Conservation (phyloP, 1,140 invertebrate species). For the Dreissena polymorpha region DNA sequence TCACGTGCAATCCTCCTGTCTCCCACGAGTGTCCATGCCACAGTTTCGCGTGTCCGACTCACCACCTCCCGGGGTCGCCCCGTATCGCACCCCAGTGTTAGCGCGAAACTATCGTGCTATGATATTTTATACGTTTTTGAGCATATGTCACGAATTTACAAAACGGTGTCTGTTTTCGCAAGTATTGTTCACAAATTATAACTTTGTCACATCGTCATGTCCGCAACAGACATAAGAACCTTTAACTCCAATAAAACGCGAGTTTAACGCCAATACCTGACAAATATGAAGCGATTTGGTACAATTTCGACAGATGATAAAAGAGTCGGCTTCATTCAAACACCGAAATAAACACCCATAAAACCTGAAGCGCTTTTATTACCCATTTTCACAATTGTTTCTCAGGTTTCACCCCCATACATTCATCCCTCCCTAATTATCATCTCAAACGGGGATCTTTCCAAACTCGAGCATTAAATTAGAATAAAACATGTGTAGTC, state of each 20-base stretch:
- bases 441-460: slow-evolving; percentile 3
- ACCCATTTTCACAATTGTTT: slow-evolving; percentile 52
- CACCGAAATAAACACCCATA: slow-evolving; percentile 16
- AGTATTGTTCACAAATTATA: slow-evolving; percentile 50
- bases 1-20: no score
- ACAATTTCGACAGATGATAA: slow-evolving; percentile 6
- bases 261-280: slow-evolving; percentile 49
- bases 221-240: background rate
- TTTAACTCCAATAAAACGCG: slow-evolving; percentile 26
- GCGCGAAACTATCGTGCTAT: background rate
- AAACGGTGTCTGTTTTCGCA: slow-evolving; percentile 46
- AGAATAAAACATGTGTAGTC: slow-evolving; percentile 35
- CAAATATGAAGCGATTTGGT: slow-evolving; percentile 44
- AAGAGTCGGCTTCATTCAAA: slow-evolving; percentile 14
- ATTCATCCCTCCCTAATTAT: slow-evolving; percentile 37
- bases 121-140: background rate
- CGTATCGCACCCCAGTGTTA: background rate
- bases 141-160: slow-evolving; percentile 35
- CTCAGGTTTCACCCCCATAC: slow-evolving; percentile 33
- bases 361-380: slow-evolving; percentile 41
- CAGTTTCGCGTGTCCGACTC: no score
- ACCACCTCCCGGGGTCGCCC: no score
- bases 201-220: background rate
- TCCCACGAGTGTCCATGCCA: no score
- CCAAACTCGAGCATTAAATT: slow-evolving; percentile 48